Evolutionary conservation across 2,888 invertebrate species (phyloP).

Genomic region (Tipula helvola): DNA sequence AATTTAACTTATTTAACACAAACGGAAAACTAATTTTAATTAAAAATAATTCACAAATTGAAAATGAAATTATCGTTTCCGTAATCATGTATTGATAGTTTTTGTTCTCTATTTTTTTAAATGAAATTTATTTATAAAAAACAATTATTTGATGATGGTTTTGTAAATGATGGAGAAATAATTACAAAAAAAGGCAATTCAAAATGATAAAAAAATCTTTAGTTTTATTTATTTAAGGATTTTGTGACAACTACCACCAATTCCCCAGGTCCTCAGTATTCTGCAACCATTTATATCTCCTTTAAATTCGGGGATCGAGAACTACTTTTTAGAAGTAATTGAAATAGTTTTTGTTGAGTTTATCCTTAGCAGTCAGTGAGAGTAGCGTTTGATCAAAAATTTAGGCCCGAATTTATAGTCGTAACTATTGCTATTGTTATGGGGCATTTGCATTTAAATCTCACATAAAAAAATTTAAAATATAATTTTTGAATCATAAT

Average conservation of each 20-base stretch:
- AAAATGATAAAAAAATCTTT: neutral
- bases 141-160: neutral
- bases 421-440: too few species aligned
- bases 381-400: too few species aligned
- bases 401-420: too few species aligned
- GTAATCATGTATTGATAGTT: neutral
- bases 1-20: neutral
- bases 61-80: neutral
- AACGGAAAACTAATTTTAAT: neutral
- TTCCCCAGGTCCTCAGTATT: neutral
- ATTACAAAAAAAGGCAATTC: neutral
- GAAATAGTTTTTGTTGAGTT: too few species aligned
- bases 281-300: too few species aligned
- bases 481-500: too few species aligned
- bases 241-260: neutral
- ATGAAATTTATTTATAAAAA: neutral
- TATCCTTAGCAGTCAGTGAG: too few species aligned
- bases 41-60: neutral
- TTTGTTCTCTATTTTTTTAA: neutral
- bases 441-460: too few species aligned
- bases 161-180: neutral
- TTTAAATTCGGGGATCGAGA: too few species aligned
- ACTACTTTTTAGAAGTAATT: too few species aligned
- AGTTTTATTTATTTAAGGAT: neutral
- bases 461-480: too few species aligned